phyloP scores from a whole-genome alignment of 1,140 invertebrate genomes.

The Eufriesea mexicana region DNA sequence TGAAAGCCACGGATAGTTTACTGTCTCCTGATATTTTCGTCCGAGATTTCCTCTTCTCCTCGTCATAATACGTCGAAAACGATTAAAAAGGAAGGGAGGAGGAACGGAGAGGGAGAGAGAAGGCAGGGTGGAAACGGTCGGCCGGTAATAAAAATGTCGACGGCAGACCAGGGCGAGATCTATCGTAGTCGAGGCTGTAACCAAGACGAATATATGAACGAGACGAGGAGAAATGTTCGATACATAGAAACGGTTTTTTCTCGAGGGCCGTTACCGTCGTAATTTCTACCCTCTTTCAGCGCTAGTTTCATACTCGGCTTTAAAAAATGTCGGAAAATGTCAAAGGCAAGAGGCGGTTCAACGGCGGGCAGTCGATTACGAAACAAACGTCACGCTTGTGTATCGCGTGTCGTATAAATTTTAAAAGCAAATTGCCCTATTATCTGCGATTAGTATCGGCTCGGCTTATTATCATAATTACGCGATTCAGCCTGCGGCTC shows the following conservation, averaged over 20 bases:
- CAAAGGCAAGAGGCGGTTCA: not conserved
- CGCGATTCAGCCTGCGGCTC: no score
- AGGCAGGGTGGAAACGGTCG: not conserved
- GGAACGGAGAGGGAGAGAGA: not conserved
- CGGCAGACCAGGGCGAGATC: conserved; percentile 19
- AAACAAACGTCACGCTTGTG: no score
- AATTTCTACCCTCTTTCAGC: not conserved
- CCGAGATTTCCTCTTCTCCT: not conserved
- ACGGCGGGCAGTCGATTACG: no score
- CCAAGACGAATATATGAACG: conserved; percentile 21
- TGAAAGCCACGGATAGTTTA: conserved; percentile 48
- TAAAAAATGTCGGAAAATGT: not conserved
- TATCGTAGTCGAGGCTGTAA: conserved; percentile 4
- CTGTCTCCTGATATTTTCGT: conserved; percentile 16
- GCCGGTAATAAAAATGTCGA: conserved; percentile 45
- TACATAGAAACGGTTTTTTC: not conserved
- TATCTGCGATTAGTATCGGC: no score
- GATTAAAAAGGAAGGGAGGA: not conserved
- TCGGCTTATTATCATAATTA: no score
- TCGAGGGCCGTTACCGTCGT: not conserved
- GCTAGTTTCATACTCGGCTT: not conserved
- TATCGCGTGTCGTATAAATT: no score
- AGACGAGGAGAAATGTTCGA: conserved; percentile 8
- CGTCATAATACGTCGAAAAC: conserved; percentile 18
- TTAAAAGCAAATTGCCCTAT: no score